A percentile compares a stretch with the other conserved stretches of the same genome.
Conservation (phyloP, 2,797 vertebrate species). For the Chrysocyon brachyurus region DNA sequence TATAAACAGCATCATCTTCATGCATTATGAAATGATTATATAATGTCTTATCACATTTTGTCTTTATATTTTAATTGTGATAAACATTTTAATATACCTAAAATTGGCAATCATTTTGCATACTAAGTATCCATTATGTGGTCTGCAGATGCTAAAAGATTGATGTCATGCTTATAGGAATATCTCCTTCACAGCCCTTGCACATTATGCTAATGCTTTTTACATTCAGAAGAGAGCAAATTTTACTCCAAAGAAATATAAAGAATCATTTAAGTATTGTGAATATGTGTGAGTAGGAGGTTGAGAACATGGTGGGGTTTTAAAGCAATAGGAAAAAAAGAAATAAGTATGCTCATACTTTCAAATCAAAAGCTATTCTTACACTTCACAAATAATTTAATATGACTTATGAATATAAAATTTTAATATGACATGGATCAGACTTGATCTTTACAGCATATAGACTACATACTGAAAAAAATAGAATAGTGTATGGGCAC, state of each 20-base stretch:
- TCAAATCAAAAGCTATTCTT: conserved; percentile 36
- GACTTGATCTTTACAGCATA: neutral
- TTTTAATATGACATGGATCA: conserved; percentile 27
- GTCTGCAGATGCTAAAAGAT: neutral
- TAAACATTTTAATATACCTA: conserved; percentile 28
- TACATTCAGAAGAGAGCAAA: neutral
- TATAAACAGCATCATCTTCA: neutral
- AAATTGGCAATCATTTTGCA: neutral
- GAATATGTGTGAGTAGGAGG: neutral
- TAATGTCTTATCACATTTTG: conserved; percentile 45
- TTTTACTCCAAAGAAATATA: conserved; percentile 28
- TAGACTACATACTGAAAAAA: neutral
- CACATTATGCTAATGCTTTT: neutral
- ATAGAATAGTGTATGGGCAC: neutral
- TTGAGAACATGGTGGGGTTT: neutral
- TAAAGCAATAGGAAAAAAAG: conserved; percentile 26
- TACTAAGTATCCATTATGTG: neutral
- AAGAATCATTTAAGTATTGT: neutral
- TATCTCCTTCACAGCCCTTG: neutral
- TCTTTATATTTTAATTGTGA: conserved; percentile 37
- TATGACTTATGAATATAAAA: neutral
- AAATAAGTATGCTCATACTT: neutral
- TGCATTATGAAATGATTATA: neutral
- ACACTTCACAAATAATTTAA: conserved; percentile 31
- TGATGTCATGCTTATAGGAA: neutral